These are phyloP conservation scores for Micrasema minimum DNA, from an alignment of 1,140 invertebrate species.

Conservation along the genomic window DNA sequence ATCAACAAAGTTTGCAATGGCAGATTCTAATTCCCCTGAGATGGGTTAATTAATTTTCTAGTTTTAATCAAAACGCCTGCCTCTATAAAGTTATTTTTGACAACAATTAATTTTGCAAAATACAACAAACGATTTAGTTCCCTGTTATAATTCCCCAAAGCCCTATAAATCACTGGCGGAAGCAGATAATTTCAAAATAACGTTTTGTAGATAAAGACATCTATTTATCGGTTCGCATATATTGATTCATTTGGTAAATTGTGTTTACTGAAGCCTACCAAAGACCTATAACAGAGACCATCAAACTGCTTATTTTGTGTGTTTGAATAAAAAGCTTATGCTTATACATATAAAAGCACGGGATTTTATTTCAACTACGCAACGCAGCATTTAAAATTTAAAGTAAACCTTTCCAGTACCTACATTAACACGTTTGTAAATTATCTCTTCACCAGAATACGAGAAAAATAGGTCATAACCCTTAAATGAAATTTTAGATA, in stretches of 20 bases:
- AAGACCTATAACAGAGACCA: too few relatives aligned
- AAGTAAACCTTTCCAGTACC: too few relatives aligned
- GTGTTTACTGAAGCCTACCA: neutral
- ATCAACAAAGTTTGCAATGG: too few relatives aligned
- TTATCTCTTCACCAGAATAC: too few relatives aligned
- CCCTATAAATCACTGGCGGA: constrained; percentile 42
- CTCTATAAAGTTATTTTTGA: constrained; percentile 25
- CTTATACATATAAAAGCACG: too few relatives aligned
- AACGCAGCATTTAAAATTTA: too few relatives aligned
- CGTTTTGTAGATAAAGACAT: constrained; percentile 43
- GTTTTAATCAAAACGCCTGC: constrained; percentile 35
- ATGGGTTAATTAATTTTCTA: constrained; percentile 35
- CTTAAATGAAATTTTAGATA: too few relatives aligned
- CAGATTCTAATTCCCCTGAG: constrained; percentile 30
- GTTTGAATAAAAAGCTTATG: too few relatives aligned
- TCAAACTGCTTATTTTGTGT: too few relatives aligned
- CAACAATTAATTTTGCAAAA: constrained; percentile 38
- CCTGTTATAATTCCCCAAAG: constrained; percentile 24
- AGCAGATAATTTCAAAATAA: constrained; percentile 47
- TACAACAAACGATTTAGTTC: constrained; percentile 36
- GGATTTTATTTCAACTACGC: too few relatives aligned
- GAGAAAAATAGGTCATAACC: too few relatives aligned
- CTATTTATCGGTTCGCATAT: constrained; percentile 13
- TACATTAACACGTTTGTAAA: too few relatives aligned
- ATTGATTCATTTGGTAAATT: constrained; percentile 28